Evolutionary conservation across 2,113 vertebrate genomes (phyloP), one percentile per base, ranked within the genome.

Genomic region (Chelonoidis abingdonii): DNA sequence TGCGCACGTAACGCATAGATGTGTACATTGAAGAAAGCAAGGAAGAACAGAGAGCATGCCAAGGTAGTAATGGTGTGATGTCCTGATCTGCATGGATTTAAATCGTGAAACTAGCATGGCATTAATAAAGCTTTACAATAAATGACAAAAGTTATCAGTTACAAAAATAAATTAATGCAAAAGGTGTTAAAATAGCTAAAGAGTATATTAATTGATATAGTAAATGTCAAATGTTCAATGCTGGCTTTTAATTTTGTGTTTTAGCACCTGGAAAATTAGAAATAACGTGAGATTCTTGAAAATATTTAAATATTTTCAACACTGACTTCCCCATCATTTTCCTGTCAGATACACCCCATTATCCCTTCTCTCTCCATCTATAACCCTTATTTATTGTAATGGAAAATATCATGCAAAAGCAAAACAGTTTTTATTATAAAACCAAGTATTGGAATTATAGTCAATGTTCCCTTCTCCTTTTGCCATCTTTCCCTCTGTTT

Each of bases 221-320:
- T 4, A 17, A 12, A 76, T n/a, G 10, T 41, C 16, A 41, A 1
- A 3, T 1, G 16, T 25, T 0, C 1, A 88, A 19, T 13, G 29
- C 22, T 62, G 54, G 29, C 27, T 79, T 78, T 78, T 3, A 0
- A 5, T 11, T 80, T 86, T 88, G 41, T 29, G 10, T 25, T 24
- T 27, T 12, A 27, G 41, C 25, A 78, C 10, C 41, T 78, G 41
- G 10, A 78, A 78, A 78, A 78, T 54, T 44, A 29, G 65, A 56
- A 19, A 25, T 25, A 41, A 1, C 9, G 6, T 54, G 24, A 14
- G 41, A 69, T 47, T 19, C 31, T 65, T 29, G 35, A 65, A 80
- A 86, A 1, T 5, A 1, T 2, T 0, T 2, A 0, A 86, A 10
- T 27, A 41, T 65, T 85, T 2, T 53, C 89, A 3, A 5, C 62